phyloP scores from a whole-genome alignment of 2,113 vertebrate species.

The Protomyctophum bolini region DNA sequence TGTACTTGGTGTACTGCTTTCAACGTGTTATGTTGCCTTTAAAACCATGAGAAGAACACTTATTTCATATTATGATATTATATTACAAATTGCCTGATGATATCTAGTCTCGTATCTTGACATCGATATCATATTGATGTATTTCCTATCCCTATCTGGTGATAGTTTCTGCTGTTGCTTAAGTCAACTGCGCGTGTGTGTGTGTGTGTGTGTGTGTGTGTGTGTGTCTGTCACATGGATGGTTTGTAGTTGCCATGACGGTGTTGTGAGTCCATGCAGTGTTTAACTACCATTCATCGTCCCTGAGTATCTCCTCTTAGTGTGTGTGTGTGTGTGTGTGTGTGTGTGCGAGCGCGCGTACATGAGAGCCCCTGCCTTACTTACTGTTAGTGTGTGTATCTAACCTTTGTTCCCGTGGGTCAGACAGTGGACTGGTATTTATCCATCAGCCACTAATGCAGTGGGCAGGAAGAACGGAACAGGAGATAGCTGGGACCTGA shows the following conservation, averaged over 20 bases:
- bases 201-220: not conserved
- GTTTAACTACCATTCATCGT: constrained; percentile 58
- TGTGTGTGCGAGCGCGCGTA: not conserved
- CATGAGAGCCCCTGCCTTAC: not conserved
- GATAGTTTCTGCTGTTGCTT: constrained; percentile 62
- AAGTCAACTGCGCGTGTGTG: constrained; percentile 50
- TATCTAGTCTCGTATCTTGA: too few species aligned
- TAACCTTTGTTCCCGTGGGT: constrained; percentile 73
- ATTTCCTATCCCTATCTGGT: constrained; percentile 40
- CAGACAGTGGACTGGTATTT: constrained; percentile 64
- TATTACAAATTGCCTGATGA: too few species aligned
- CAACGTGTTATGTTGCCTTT: too few species aligned
- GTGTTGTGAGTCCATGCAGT: constrained; percentile 48
- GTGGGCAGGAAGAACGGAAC: constrained; percentile 58
- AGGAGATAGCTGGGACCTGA: constrained; percentile 55
- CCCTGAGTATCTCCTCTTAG: constrained; percentile 17
- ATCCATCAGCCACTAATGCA: constrained; percentile 74
- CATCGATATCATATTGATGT: too few species aligned
- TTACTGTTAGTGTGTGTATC: constrained; percentile 57
- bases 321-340: constrained; percentile 7
- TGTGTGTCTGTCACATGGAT: constrained; percentile 26
- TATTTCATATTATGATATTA: too few species aligned
- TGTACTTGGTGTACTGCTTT: too few species aligned
- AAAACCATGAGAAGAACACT: too few species aligned
- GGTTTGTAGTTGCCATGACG: constrained; percentile 51